Percentiles rank a stretch among this genome's conserved stretches.
Conservation (phyloP, 2,113 vertebrate genomes). For the Paramormyrops kingsleyae region DNA sequence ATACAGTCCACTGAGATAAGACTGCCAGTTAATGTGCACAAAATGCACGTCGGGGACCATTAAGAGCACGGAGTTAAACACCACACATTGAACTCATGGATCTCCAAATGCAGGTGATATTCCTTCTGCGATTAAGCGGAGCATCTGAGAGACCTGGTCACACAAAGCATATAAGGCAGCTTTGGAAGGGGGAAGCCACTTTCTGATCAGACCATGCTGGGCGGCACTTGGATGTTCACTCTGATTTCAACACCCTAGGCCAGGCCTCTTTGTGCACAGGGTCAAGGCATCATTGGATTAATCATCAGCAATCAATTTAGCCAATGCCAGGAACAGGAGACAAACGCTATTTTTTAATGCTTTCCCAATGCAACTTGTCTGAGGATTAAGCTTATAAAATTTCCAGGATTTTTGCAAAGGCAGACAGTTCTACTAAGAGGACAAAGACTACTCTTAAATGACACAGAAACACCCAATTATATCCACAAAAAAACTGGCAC, state of each 20-base stretch:
- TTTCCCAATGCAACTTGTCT: not conserved
- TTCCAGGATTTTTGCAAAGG: not conserved
- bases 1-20: not conserved
- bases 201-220: not conserved
- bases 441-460: not conserved
- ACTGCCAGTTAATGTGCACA: not conserved
- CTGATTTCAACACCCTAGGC: not conserved
- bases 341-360: not conserved
- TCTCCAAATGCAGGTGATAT: not conserved
- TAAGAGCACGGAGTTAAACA: not conserved
- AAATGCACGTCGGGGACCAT: not conserved
- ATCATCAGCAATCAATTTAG: not conserved
- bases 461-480: not conserved
- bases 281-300: not conserved
- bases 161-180: not conserved
- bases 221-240: not conserved
- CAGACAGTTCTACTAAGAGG: not conserved
- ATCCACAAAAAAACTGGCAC: too few relatives aligned
- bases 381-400: not conserved
- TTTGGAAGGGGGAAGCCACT: not conserved
- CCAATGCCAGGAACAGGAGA: not conserved
- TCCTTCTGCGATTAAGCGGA: not conserved
- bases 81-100: not conserved
- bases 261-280: not conserved
- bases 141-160: not conserved